These are phyloP conservation scores for Perca fluviatilis DNA, from an alignment of 2,113 vertebrate species.

Conservation along the genomic window DNA sequence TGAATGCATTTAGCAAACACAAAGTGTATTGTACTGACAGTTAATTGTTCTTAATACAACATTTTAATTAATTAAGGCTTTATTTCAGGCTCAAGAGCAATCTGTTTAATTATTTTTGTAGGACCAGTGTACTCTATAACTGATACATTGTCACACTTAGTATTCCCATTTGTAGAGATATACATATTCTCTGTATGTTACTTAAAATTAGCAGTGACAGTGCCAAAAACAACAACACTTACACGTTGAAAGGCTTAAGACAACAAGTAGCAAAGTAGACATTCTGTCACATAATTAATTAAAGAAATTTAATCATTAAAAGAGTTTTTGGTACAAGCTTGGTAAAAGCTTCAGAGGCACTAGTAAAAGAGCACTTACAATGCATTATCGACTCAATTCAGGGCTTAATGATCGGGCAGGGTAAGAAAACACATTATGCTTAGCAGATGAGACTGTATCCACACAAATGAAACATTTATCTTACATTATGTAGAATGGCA, in stretches of 20 bases:
- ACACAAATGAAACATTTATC: constrained; percentile 66
- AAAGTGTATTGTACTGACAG: neutral
- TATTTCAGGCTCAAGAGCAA: constrained; percentile 10
- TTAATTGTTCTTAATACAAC: neutral
- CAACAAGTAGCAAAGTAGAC: neutral
- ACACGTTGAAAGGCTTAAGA: neutral
- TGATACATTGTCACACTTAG: neutral
- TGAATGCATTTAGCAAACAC: neutral
- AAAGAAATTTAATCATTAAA: constrained; percentile 38
- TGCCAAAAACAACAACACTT: neutral
- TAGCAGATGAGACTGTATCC: constrained; percentile 48
- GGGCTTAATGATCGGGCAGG: constrained; percentile 63
- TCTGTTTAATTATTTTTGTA: neutral
- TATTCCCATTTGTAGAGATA: neutral
- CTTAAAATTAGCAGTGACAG: neutral
- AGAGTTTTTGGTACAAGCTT: constrained; percentile 44
- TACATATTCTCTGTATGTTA: neutral
- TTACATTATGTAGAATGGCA: constrained; percentile 57
- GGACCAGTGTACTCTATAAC: neutral
- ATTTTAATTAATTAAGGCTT: neutral
- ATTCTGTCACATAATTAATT: constrained; percentile 19
- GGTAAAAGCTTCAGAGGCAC: constrained; percentile 34
- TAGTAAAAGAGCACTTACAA: constrained; percentile 59
- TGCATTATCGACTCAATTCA: constrained; percentile 59
- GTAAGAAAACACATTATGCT: constrained; percentile 51